phyloP scores from a whole-genome alignment of 2,797 vertebrate genomes.

The Cetoscarus ocellatus region DNA sequence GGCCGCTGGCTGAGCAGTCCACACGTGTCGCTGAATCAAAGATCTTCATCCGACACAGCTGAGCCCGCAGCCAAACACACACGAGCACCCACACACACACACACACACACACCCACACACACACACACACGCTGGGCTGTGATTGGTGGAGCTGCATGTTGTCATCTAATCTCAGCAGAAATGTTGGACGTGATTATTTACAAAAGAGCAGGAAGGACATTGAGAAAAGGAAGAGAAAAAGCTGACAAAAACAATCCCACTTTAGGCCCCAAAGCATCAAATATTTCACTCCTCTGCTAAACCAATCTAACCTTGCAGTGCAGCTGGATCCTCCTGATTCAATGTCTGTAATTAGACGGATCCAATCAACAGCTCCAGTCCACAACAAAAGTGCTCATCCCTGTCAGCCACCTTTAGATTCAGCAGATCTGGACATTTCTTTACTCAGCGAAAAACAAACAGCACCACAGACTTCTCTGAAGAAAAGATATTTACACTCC shows the following conservation, averaged over 20 bases:
- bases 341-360: too few relatives aligned
- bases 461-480: too few relatives aligned
- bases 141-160: neutral
- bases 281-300: too few relatives aligned
- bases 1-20: slow-evolving; percentile 25
- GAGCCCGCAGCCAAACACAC: slow-evolving; percentile 15
- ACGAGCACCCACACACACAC: slow-evolving; percentile 19
- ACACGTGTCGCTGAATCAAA: slow-evolving; percentile 29
- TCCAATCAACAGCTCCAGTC: too few relatives aligned
- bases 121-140: neutral
- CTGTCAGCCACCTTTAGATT: too few relatives aligned
- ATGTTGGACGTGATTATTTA: neutral
- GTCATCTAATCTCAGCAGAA: neutral
- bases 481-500: too few relatives aligned
- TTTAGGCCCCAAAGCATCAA: too few relatives aligned
- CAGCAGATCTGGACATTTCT: too few relatives aligned
- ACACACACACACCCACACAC: slow-evolving; percentile 1
- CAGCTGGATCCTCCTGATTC: too few relatives aligned
- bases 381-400: too few relatives aligned
- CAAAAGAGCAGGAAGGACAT: neutral
- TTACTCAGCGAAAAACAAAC: too few relatives aligned
- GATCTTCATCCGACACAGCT: slow-evolving; percentile 21
- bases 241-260: neutral
- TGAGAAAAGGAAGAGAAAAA: neutral
- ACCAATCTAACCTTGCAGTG: too few relatives aligned